phyloP scores from a whole-genome alignment of 2,797 vertebrate genomes.

The Cryptoblepharus egeriae region DNA sequence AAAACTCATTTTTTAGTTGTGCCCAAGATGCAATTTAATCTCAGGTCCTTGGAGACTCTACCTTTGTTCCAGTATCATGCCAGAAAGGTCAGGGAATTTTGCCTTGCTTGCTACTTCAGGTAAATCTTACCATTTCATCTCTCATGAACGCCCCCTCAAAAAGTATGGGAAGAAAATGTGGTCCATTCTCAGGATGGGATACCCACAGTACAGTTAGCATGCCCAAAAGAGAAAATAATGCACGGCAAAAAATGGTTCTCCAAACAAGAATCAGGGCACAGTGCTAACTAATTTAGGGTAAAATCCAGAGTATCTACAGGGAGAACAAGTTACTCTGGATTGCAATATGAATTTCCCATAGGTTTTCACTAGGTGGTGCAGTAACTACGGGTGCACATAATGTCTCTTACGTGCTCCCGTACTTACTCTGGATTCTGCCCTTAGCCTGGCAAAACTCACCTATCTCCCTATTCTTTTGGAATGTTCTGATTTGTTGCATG shows the following conservation, averaged over 20 bases:
- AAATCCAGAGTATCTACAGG: no score
- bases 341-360: no score
- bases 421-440: no score
- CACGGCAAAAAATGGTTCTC: not conserved
- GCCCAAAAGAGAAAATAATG: not conserved
- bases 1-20: conserved; percentile 33
- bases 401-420: no score
- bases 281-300: no score
- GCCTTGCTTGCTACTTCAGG: not conserved
- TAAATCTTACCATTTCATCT: not conserved
- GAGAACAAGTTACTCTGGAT: no score
- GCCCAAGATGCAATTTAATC: conserved; percentile 34
- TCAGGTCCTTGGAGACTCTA: not conserved
- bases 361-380: no score
- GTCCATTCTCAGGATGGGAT: not conserved
- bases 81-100: conserved; percentile 12
- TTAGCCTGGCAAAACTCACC: no score
- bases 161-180: not conserved
- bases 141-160: conserved; percentile 15
- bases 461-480: no score
- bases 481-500: no score
- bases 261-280: not conserved
- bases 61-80: conserved; percentile 1
- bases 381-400: no score
- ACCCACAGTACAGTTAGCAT: not conserved